Evolutionary conservation across 2,888 invertebrate genomes (phyloP).

Genomic region (Drosophila mettleri): DNA sequence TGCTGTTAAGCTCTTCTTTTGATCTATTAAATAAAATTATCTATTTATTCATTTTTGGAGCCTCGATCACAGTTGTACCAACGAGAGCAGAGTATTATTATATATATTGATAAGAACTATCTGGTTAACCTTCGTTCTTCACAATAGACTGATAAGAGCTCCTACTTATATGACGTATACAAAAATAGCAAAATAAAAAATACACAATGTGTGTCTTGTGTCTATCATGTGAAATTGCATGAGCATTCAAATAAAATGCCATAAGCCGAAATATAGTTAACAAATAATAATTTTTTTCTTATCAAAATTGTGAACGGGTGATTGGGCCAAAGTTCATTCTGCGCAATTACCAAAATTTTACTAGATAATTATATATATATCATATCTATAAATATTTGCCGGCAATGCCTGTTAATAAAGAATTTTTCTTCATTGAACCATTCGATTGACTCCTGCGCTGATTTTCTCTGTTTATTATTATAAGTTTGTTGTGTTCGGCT

Average conservation of each 20-base stretch:
- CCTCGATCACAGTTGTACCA: too few species aligned
- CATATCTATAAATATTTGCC: background rate
- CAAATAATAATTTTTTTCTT: constrained; percentile 10
- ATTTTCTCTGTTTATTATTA: constrained; percentile 76
- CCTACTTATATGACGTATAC: background rate
- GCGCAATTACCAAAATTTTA: constrained; percentile 16
- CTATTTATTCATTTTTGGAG: too few species aligned
- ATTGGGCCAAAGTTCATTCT: constrained; percentile 34
- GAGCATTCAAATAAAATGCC: background rate
- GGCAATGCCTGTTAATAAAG: constrained; percentile 52
- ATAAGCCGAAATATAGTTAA: constrained; percentile 4
- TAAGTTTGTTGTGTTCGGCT: constrained; percentile 52
- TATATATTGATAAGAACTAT: constrained; percentile 3
- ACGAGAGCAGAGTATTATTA: too few species aligned
- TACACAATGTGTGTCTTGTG: too few species aligned
- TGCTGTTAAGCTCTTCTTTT: too few species aligned
- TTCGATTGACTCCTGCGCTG: constrained; percentile 71
- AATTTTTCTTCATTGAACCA: constrained; percentile 79
- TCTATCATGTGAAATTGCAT: too few species aligned
- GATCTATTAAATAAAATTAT: too few species aligned
- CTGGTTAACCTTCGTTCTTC: background rate
- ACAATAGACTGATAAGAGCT: background rate
- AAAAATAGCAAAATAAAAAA: background rate
- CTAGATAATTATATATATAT: constrained; percentile 4
- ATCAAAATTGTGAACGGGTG: constrained; percentile 36